These are phyloP conservation scores for Protomyctophum bolini DNA, from an alignment of 2,113 vertebrate genomes.

Conservation along the genomic window DNA sequence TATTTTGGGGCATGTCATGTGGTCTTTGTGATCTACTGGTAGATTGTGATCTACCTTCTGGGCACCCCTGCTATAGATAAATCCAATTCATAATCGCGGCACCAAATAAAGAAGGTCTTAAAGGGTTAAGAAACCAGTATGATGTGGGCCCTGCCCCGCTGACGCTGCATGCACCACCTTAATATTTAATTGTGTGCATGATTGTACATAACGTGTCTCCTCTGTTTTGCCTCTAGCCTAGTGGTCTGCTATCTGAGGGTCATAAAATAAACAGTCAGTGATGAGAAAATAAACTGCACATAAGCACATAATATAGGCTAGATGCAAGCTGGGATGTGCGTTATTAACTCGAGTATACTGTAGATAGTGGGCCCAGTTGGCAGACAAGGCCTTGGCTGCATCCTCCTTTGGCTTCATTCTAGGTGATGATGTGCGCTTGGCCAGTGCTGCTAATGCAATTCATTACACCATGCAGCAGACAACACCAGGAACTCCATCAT, in stretches of 20 bases:
- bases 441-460: slow-evolving; percentile 51
- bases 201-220: too few relatives aligned
- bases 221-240: slow-evolving; percentile 9
- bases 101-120: too few relatives aligned
- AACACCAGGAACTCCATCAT: slow-evolving; percentile 50
- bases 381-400: slow-evolving; percentile 56
- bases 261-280: slow-evolving; percentile 42
- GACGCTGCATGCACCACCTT: too few relatives aligned
- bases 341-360: slow-evolving; percentile 34
- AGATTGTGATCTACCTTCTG: too few relatives aligned
- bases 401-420: slow-evolving; percentile 32
- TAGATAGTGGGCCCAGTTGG: slow-evolving; percentile 50
- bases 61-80: too few relatives aligned
- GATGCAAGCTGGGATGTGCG: slow-evolving; percentile 1
- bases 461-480: slow-evolving; percentile 54
- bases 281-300: slow-evolving; percentile 53
- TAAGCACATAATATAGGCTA: slow-evolving; percentile 28
- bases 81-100: too few relatives aligned
- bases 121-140: too few relatives aligned
- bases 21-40: too few relatives aligned
- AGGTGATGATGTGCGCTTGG: slow-evolving; percentile 62
- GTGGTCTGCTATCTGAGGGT: slow-evolving; percentile 18
- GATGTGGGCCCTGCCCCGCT: too few relatives aligned
- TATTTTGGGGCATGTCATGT: too few relatives aligned
- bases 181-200: too few relatives aligned